phyloP scores from a whole-genome alignment of 2,113 vertebrate genomes.

The Sterna hirundo region DNA sequence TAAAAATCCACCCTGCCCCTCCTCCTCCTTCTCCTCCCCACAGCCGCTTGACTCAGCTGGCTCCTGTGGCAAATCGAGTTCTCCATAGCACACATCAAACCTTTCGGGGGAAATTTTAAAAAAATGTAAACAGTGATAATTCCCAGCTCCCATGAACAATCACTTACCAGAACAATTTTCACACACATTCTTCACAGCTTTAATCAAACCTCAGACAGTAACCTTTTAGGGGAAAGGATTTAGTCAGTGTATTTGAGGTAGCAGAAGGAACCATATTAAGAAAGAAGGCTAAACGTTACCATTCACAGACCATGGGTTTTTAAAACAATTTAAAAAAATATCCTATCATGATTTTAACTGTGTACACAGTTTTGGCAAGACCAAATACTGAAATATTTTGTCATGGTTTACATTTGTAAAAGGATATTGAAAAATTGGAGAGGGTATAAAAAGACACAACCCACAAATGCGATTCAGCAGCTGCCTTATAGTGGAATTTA shows the following conservation, averaged over 20 bases:
- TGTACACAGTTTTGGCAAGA: not conserved
- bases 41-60: not conserved
- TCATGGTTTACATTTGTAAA: not conserved
- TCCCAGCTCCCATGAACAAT: constrained; percentile 47
- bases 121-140: constrained; percentile 42
- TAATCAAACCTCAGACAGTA: constrained; percentile 16
- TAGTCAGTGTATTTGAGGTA: not conserved
- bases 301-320: not conserved
- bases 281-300: not conserved
- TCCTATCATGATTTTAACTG: not conserved
- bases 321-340: not conserved
- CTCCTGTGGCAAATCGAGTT: not conserved
- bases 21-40: not conserved
- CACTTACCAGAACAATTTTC: constrained; percentile 38
- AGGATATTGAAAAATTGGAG: not conserved
- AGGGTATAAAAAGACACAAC: not conserved
- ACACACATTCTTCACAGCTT: constrained; percentile 47
- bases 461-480: not conserved
- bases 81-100: not conserved
- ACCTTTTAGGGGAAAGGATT: constrained; percentile 19
- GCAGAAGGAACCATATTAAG: not conserved
- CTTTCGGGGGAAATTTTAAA: not conserved
- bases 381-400: not conserved
- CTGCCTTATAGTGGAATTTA: not conserved
- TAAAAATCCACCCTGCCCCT: not conserved